Conservation (phyloP, 2,113 vertebrate genomes). For the Strix uralensis region DNA sequence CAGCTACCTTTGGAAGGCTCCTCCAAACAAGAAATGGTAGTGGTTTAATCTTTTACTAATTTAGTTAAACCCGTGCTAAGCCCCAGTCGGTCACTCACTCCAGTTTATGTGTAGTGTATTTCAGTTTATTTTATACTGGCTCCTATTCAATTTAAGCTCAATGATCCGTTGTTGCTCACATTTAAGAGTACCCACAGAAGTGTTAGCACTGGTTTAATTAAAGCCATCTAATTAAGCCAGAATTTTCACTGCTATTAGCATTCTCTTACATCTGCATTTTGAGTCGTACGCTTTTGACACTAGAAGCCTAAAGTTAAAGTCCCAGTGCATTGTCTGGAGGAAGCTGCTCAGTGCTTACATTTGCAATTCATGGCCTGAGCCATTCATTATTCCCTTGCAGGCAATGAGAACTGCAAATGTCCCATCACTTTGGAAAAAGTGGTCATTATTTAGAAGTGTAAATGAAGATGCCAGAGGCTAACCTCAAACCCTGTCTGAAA, state of each 20-base stretch:
- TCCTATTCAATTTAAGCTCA: not conserved
- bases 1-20: not conserved
- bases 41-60: not conserved
- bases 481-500: not conserved
- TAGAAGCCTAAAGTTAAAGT: not conserved
- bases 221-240: not conserved
- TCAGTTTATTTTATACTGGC: not conserved
- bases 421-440: not conserved
- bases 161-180: not conserved
- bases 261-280: not conserved
- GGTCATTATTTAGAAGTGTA: constrained; percentile 13
- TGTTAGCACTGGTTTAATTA: not conserved
- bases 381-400: not conserved
- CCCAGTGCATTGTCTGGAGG: not conserved
- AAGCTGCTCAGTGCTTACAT: not conserved
- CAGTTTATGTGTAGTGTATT: not conserved
- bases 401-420: constrained; percentile 4
- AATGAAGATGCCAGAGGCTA: constrained; percentile 19
- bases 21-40: not conserved
- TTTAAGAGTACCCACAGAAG: not conserved
- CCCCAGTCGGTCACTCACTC: not conserved
- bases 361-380: not conserved
- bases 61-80: not conserved
- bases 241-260: not conserved
- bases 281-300: not conserved